Conservation (phyloP, 2,113 vertebrate species). For the Nansenia antarctica region DNA sequence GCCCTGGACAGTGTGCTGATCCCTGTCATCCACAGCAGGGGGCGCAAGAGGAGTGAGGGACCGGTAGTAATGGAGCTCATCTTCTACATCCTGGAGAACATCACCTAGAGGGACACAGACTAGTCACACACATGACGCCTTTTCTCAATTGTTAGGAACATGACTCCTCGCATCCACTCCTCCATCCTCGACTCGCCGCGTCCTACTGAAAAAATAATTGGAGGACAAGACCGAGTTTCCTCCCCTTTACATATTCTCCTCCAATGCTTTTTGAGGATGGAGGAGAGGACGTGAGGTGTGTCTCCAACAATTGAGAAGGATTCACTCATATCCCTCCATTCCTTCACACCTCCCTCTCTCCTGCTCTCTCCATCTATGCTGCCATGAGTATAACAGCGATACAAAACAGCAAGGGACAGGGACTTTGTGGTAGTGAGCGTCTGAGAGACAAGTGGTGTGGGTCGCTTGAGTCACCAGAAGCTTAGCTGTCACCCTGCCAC, state of each 20-base stretch:
- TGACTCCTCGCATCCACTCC: too few species aligned
- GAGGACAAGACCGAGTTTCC: too few species aligned
- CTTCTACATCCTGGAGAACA: constrained; percentile 97
- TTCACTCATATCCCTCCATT: constrained; percentile 55
- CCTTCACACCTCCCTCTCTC: constrained; percentile 19
- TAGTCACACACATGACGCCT: background rate
- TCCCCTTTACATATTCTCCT: too few species aligned
- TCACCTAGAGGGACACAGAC: constrained; percentile 73
- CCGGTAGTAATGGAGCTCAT: constrained; percentile 93
- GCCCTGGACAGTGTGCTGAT: constrained; percentile 92
- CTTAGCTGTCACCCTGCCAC: constrained; percentile 31
- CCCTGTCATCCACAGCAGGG: constrained; percentile 92
- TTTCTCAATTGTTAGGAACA: too few species aligned
- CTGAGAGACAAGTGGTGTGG: constrained; percentile 12
- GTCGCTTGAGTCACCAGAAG: constrained; percentile 30
- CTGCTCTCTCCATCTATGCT: constrained; percentile 29
- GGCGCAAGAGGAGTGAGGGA: constrained; percentile 86
- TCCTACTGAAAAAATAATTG: too few species aligned
- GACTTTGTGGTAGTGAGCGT: constrained; percentile 21
- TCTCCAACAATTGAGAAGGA: too few species aligned
- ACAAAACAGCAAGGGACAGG: constrained; percentile 33
- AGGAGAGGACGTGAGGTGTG: too few species aligned
- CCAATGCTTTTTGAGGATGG: too few species aligned
- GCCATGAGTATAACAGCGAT: constrained; percentile 30
- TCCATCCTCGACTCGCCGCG: too few species aligned